These are phyloP conservation scores for Parnassius smintheus DNA, from an alignment of 2,888 invertebrate genomes.

Conservation along the genomic window DNA sequence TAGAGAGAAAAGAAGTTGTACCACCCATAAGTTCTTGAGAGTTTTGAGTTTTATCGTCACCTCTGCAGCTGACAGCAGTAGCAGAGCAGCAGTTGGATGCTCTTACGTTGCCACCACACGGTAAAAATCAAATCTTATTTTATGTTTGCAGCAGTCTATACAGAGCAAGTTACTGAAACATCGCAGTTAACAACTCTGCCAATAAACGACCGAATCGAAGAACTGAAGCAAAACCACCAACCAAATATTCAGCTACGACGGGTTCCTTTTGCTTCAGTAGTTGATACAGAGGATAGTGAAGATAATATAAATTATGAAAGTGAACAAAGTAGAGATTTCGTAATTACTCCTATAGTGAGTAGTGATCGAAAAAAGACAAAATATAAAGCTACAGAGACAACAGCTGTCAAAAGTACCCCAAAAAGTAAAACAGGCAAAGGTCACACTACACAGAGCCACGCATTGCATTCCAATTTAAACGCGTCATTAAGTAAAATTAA, in stretches of 20 bases:
- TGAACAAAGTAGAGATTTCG: slow-evolving; percentile 9
- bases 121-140: not conserved
- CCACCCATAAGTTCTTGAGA: too few relatives aligned
- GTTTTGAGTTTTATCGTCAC: too few relatives aligned
- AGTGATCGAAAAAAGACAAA: slow-evolving; percentile 10
- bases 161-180: not conserved
- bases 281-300: not conserved
- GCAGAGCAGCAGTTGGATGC: too few relatives aligned
- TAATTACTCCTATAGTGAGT: slow-evolving; percentile 27
- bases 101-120: too few relatives aligned
- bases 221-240: not conserved
- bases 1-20: too few relatives aligned
- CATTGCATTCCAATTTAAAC: slow-evolving; percentile 1
- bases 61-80: too few relatives aligned
- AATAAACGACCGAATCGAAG: slow-evolving; percentile 1
- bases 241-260: not conserved
- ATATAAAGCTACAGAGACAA: slow-evolving; percentile 1
- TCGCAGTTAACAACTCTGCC: not conserved
- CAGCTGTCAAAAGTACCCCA: slow-evolving; percentile 24
- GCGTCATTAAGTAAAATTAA: not conserved
- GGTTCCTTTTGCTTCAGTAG: not conserved
- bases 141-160: not conserved
- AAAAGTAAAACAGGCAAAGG: not conserved
- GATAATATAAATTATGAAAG: slow-evolving; percentile 21
- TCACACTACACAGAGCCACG: slow-evolving; percentile 5